Evolutionary conservation across 1,140 invertebrate species (phyloP), one percentile per base, ranked within the genome.

Genomic region (Stegodyphus mimosarum): DNA sequence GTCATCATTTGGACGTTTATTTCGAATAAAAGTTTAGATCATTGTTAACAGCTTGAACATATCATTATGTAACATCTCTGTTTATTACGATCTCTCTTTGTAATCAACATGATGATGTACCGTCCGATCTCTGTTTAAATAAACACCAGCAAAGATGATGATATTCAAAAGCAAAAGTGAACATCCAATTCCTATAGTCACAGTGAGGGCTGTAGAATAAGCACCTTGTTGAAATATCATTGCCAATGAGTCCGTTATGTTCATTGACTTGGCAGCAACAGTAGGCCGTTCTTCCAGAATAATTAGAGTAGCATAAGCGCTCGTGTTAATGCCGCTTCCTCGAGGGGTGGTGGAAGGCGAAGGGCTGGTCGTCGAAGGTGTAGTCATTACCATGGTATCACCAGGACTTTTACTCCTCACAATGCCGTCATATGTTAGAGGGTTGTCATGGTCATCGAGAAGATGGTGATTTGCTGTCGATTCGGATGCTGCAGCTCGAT

Each of bases 111-210:
- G 66, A 49, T 72, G 18, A 55, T 73, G 81, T 93, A 91, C 94
- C 94, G 84, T 94, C 89, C 96, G 96, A 52, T 95, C 92, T 9
- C 96, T 92, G 89, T 98, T 96, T 89, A 97, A 96, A 89, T 97
- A 98, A 63, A 98, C 96, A 11, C 53, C 96, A 60, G 96, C 96
- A 89, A 98, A 98, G 74, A 99, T 97, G 3, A 98, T 92, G 9
- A 98, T 94, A 90, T 99, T 99, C 4, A 99, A 92, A 11, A 98
- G 92, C 6, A 99, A 92, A 7, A 98, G 92, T 67, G 96, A 94
- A 89, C 95, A 97, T 0, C 97, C 97, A 4, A 98, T 95, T 0
- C 96, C 96, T 76, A 98, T 96, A 0, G 96, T 98, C 5, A 98
- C 94, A n/a, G 95, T 96, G 1, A 98, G 91, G 0, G 96, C 96